Evolutionary conservation across 2,888 invertebrate species (phyloP), one percentile per base, ranked within the genome.

Genomic region (Junonia oenone): DNA sequence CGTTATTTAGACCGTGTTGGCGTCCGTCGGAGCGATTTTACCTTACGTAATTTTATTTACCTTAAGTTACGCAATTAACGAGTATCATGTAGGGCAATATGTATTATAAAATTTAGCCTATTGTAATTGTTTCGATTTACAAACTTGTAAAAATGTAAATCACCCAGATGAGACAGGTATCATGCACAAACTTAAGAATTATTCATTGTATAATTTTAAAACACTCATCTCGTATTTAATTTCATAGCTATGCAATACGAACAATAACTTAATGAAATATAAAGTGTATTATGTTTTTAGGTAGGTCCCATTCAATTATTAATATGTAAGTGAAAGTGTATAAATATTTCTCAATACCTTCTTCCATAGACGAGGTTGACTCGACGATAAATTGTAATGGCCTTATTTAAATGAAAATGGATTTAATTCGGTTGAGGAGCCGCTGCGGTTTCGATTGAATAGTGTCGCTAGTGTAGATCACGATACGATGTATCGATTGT

Each of bases 221-320:
- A 72, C 69, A 69, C 66, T 65, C 63, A 68, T 71, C 71, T 68
- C 67, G 61, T 67, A 63, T 72, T 72, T 77, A 72, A 74, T 78
- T 53, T 65, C 58, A 63, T 72, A 72, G 68, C 66, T 75, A 78
- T 72, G 79, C 78, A 82, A 83, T 75, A 76, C 78, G 85, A 88
- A 87, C 86, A 86, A 86, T 87, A 82, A 78, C 50, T 37, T 43
- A n/a, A 40, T 54, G n/a, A 35, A 56, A 48, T 51, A 51, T 75
- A 75, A 75, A 75, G 63, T 69, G 70, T 77, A 47, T 58, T 59
- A 52, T 56, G 55, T 58, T 78, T n/a, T 78, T 89, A 90, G 89
- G 82, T 89, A 89, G 88, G 87, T 75, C 80, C 75, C 78, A 87
- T 87, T 83, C 85, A 87, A 86, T 87, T 84, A 78, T 84, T 76